Base-by-base conservation (phyloP, 2,113 vertebrate genomes). In the Thamnophis sirtalis region DNA sequence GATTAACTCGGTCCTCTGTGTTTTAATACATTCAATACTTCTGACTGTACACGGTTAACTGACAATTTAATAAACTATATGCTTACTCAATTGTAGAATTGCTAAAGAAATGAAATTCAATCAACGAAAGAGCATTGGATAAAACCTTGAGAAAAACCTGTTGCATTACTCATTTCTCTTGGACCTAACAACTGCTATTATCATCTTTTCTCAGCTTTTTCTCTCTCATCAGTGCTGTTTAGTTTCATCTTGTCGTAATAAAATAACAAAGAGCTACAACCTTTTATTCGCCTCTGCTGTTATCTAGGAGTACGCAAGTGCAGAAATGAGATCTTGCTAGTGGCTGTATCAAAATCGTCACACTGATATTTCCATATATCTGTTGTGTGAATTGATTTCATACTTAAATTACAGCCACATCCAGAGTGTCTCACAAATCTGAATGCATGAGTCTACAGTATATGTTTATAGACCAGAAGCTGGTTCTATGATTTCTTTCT, bases 11-110 rank as follows among this genome's bases (percentile, higher is more conserved):
- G 22, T 9, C 1, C 10, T 54, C 43, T 80, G 33, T 89, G 9
- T 88, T 84, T 92, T 91, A 48, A 92, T 93, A 89, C 90, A 84
- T 53, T 85, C 28, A 13, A 11, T 94, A 87, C 73, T 89, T 91
- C 60, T 94, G 49, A 93, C 88, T 19, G 89, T 56, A 92, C 0
- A 17, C 38, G 93, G 90, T 5, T 94, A 85, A 89, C 84, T 94
- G 87, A 90, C 89, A n/a, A 91, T 93, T 84, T 91, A 58, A 93
- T 93, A 48, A 28, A 94, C 0, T 0, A 28, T 58, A 19, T 68
- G n/a, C 2, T 26, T 53, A 50, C 51, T 90, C 51, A 50, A 11
- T 13, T 28, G 50, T 49, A 91, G 15, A 21, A 33, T 24, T 84
- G 19, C 49, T 51, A 87, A 63, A 91, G 48, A 86, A 51, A 86